Conservation (phyloP, 2,113 vertebrate genomes). For the Catharus fuscescens region DNA sequence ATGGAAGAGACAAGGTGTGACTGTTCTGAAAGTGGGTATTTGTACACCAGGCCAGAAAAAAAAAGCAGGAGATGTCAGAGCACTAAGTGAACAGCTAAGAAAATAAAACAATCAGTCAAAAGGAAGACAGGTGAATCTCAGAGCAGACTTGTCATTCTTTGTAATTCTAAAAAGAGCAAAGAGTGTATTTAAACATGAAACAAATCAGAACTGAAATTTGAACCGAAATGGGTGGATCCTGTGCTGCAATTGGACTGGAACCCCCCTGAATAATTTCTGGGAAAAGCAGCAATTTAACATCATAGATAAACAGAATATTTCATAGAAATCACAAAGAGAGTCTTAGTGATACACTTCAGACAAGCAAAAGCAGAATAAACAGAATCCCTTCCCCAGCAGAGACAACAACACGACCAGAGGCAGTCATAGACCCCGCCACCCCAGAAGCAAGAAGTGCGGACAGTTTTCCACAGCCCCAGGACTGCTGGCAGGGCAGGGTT, state of each 20-base stretch:
- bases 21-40: background rate
- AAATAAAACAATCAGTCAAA: conserved; percentile 1
- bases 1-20: background rate
- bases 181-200: background rate
- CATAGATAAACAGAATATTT: background rate
- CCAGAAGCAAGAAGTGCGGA: conserved; percentile 11
- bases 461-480: conserved; percentile 76
- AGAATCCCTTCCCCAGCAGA: background rate
- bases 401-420: background rate
- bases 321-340: background rate
- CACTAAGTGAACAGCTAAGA: background rate
- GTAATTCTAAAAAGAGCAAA: conserved; percentile 23
- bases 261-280: background rate
- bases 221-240: background rate
- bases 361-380: background rate
- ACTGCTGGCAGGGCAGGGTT: conserved; percentile 53
- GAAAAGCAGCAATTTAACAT: background rate
- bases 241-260: background rate
- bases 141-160: background rate
- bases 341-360: background rate
- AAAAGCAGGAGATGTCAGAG: background rate
- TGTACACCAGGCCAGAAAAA: background rate
- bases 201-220: background rate
- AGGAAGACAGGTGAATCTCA: conserved; percentile 14
- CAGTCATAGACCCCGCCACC: background rate